Evolutionary conservation across 2,113 vertebrate species (phyloP).

Genomic region (Syngnathus scovelli): DNA sequence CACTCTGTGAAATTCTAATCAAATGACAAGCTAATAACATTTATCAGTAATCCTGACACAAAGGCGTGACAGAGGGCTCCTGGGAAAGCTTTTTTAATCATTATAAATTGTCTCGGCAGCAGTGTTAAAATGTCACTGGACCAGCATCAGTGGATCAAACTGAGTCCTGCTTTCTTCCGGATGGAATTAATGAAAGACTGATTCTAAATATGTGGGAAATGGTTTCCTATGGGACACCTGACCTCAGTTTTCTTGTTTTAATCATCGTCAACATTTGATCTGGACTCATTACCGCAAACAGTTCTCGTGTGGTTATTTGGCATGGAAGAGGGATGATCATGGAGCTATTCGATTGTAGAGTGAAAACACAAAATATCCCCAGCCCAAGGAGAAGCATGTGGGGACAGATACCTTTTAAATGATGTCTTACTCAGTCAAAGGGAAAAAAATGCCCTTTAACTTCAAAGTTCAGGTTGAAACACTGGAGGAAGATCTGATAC

Average conservation of each 20-base stretch:
- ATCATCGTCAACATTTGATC: not conserved
- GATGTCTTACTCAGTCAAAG: slow-evolving; percentile 50
- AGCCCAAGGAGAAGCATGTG: slow-evolving; percentile 20
- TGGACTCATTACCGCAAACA: not conserved
- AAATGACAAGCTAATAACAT: slow-evolving; percentile 42
- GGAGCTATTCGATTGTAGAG: slow-evolving; percentile 13
- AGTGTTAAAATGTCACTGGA: slow-evolving; percentile 33
- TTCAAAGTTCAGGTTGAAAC: slow-evolving; percentile 57
- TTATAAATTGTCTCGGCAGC: slow-evolving; percentile 22
- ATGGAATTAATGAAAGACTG: slow-evolving; percentile 18
- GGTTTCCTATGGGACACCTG: not conserved
- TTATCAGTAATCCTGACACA: slow-evolving; percentile 44
- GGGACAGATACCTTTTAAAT: slow-evolving; percentile 41
- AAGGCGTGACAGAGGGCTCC: slow-evolving; percentile 27
- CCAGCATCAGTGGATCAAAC: not conserved
- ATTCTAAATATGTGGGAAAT: not conserved
- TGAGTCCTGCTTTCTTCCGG: slow-evolving; percentile 7
- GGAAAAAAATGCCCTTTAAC: slow-evolving; percentile 55
- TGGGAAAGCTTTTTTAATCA: slow-evolving; percentile 26
- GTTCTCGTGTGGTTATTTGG: not conserved
- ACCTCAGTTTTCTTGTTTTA: not conserved
- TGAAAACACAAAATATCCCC: slow-evolving; percentile 18
- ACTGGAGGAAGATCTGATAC: slow-evolving; percentile 38
- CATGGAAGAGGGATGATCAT: not conserved
- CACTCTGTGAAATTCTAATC: slow-evolving; percentile 36